These are phyloP conservation scores for Lagorchestes hirsutus DNA, from an alignment of 2,797 vertebrate genomes.

Conservation along the genomic window DNA sequence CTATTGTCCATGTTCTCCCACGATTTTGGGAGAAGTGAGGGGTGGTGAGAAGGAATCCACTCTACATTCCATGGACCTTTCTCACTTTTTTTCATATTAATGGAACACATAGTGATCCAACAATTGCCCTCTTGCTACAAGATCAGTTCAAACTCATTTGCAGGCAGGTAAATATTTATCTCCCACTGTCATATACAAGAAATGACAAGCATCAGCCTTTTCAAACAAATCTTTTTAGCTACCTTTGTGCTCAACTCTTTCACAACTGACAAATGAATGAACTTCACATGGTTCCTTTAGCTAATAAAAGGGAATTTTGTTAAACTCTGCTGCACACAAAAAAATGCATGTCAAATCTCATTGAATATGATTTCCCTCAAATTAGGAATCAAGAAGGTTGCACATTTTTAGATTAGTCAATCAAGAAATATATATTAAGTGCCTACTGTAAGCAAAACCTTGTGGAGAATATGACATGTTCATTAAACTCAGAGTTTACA, in stretches of 20 bases:
- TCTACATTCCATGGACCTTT: background rate
- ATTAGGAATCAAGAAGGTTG: background rate
- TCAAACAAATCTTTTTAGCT: background rate
- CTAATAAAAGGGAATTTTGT: background rate
- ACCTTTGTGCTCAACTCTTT: background rate
- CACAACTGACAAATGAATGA: background rate
- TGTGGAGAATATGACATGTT: background rate
- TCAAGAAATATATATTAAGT: background rate
- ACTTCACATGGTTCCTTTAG: background rate
- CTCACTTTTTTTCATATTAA: background rate
- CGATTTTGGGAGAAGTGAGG: background rate
- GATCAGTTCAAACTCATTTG: background rate
- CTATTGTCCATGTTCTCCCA: background rate
- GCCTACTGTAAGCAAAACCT: background rate
- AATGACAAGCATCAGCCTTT: background rate
- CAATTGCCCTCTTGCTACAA: background rate
- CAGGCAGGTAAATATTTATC: background rate
- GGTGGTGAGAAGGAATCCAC: background rate
- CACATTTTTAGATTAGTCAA: background rate
- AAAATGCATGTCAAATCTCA: background rate
- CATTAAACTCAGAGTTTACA: background rate
- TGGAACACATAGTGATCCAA: background rate
- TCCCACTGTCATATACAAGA: background rate
- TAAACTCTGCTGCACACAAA: background rate
- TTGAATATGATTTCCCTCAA: background rate